phyloP scores from a whole-genome alignment of 1,140 invertebrate genomes.

The Tetragnatha versicolor region DNA sequence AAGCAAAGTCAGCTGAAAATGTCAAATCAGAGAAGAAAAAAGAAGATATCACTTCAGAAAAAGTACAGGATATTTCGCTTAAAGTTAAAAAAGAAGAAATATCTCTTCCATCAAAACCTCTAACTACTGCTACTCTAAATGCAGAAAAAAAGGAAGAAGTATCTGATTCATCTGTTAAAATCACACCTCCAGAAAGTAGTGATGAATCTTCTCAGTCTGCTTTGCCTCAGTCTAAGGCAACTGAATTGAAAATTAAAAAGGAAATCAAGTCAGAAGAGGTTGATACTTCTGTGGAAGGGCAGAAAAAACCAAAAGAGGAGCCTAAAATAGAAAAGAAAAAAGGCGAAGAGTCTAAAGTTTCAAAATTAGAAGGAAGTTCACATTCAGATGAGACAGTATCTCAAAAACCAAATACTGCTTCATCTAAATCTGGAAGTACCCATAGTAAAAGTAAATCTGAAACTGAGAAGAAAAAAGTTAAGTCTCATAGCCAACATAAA shows the following conservation, averaged over 20 bases:
- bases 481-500: constrained; percentile 15
- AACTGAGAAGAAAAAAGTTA: constrained; percentile 6
- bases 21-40: neutral
- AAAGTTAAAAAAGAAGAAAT: too few relatives aligned
- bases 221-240: neutral
- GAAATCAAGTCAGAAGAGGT: constrained; percentile 21
- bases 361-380: neutral
- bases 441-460: constrained; percentile 13
- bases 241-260: constrained; percentile 16
- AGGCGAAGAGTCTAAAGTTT: constrained; percentile 20
- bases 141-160: constrained; percentile 21
- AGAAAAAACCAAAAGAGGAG: constrained; percentile 17
- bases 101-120: too few relatives aligned
- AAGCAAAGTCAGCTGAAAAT: neutral
- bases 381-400: constrained; percentile 4
- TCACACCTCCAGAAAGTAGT: neutral
- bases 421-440: neutral
- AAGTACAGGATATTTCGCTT: neutral
- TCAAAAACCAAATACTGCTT: neutral
- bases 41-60: neutral
- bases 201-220: neutral
- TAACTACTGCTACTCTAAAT: neutral
- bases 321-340: constrained; percentile 31
- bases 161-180: neutral
- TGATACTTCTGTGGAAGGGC: neutral